Evolutionary conservation across 2,113 vertebrate species (phyloP).

Genomic region (Mobula birostris): DNA sequence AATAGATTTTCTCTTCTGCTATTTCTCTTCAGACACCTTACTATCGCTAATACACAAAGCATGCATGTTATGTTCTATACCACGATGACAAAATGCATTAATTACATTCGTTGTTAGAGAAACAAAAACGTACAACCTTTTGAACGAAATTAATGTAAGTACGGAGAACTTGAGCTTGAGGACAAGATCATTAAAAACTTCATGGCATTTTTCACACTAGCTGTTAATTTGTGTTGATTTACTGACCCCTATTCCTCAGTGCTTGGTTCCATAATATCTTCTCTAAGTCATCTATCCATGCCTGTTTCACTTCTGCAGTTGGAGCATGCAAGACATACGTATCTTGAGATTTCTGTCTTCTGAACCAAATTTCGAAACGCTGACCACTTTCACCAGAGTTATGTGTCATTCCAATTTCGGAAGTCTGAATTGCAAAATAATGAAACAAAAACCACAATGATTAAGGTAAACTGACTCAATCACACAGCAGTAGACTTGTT

Average conservation of each 20-base stretch:
- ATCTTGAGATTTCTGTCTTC: constrained; percentile 62
- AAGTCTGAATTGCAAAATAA: constrained; percentile 48
- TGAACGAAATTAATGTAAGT: background rate
- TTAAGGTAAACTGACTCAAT: background rate
- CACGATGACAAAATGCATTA: background rate
- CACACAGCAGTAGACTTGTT: background rate
- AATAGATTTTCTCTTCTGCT: background rate
- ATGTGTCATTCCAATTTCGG: constrained; percentile 64
- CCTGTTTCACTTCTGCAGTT: constrained; percentile 56
- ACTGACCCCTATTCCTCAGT: constrained; percentile 56
- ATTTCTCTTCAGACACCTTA: background rate
- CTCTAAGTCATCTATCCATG: constrained; percentile 64
- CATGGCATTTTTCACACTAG: background rate
- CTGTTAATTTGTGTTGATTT: background rate
- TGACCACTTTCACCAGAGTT: constrained; percentile 51
- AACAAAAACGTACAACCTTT: background rate
- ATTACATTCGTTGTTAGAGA: background rate
- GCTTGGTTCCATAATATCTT: constrained; percentile 65
- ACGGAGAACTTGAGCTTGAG: background rate
- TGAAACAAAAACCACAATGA: background rate
- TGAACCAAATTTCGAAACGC: constrained; percentile 69
- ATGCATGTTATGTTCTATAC: background rate
- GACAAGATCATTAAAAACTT: background rate
- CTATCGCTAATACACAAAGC: background rate
- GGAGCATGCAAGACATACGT: constrained; percentile 55